phyloP scores from a whole-genome alignment of 2,888 invertebrate genomes.

The Norana najaformis region DNA sequence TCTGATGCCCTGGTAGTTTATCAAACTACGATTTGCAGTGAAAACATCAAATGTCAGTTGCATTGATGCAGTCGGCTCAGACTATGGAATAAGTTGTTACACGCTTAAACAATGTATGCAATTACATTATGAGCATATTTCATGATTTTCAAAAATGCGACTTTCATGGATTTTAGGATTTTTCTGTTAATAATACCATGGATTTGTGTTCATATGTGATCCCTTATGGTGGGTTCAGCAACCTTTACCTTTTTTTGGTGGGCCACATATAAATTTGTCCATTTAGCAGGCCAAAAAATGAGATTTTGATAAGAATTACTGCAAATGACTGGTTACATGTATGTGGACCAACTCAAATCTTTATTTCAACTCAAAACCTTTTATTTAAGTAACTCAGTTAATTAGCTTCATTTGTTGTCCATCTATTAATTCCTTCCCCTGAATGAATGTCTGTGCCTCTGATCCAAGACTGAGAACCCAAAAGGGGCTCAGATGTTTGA shows the following conservation, averaged over 20 bases:
- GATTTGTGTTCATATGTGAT: neutral
- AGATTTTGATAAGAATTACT: too few relatives aligned
- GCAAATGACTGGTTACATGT: too few relatives aligned
- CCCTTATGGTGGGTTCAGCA: neutral
- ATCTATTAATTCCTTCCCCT: too few relatives aligned
- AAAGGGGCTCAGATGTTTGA: too few relatives aligned
- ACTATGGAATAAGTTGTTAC: neutral
- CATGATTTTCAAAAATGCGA: neutral
- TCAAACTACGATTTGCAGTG: neutral
- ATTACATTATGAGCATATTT: neutral
- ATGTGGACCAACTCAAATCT: too few relatives aligned
- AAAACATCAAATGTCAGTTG: neutral
- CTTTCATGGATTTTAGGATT: neutral
- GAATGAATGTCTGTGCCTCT: too few relatives aligned
- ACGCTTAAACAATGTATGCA: neutral
- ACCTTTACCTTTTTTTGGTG: neutral
- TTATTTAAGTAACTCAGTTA: too few relatives aligned
- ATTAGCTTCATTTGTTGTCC: too few relatives aligned
- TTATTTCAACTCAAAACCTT: too few relatives aligned
- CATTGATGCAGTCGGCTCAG: neutral
- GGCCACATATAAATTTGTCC: neutral
- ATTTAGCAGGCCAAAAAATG: neutral
- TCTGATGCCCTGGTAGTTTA: neutral
- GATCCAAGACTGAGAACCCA: too few relatives aligned
- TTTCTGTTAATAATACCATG: neutral